Percentiles rank a stretch among this genome's conserved stretches.
phyloP scores from a whole-genome alignment of 2,113 vertebrate species.

The Heptranchias perlo region DNA sequence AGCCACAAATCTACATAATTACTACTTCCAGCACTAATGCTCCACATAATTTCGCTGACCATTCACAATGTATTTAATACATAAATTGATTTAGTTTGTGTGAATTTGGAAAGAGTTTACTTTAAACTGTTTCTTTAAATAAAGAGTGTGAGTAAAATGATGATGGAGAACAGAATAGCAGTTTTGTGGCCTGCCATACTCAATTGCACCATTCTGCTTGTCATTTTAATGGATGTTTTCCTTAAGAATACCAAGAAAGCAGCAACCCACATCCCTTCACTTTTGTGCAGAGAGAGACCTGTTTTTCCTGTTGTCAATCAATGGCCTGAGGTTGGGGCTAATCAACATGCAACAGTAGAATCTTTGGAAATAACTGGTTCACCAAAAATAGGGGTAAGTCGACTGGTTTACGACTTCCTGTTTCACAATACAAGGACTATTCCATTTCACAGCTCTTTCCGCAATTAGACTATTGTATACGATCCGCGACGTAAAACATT shows the following conservation, averaged over 20 bases:
- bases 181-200: neutral
- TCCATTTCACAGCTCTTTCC: neutral
- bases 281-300: neutral
- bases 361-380: neutral
- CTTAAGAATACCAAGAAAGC: conserved; percentile 26
- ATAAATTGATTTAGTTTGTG: neutral
- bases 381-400: neutral
- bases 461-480: neutral
- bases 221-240: conserved; percentile 35
- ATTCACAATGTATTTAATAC: neutral
- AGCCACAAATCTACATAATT: neutral
- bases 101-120: neutral
- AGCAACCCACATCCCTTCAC: conserved; percentile 27
- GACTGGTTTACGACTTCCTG: conserved; percentile 10
- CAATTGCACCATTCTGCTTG: conserved; percentile 16
- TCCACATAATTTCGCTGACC: neutral
- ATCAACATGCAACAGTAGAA: neutral
- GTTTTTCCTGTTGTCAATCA: conserved; percentile 36
- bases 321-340: neutral
- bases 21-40: neutral
- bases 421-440: neutral
- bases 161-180: neutral
- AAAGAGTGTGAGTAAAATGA: neutral
- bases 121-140: neutral
- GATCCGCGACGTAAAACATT: neutral